Evolutionary conservation across 2,113 vertebrate species (phyloP), one percentile per base, ranked within the genome.

Genomic region (Eidolon helvum): DNA sequence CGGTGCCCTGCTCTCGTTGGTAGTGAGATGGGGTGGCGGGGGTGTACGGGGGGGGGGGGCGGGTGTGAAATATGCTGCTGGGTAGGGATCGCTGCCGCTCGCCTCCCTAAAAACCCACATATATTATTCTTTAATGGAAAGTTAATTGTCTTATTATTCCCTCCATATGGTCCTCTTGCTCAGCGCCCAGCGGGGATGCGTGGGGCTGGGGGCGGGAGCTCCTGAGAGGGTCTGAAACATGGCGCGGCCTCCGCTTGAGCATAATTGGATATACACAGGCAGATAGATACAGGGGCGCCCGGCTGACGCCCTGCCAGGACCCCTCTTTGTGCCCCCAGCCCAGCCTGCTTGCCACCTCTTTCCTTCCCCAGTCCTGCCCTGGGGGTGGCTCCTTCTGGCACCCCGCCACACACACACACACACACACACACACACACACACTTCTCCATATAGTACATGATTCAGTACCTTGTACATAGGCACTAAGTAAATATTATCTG

Each of bases 71-170:
- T 97, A 96, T 97, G 96, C 98, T 92, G 65, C 98, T 97, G 98
- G 97, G 96, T 97, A 85, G 93, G 98, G 95, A 98, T 98, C 93
- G 97, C 98, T 98, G 98, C 98, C 95, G 78, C 96, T 98, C 84
- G 94, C 96, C 95, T 98, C 96, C 96, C 98, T 98, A 98, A 98
- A 98, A 99, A 98, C 98, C 98, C 97, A 98, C 97, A 98, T 98
- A 98, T 98, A 98, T 99, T 98, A 98, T 98, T 98, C 97, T 98
- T 98, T 99, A 99, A 99, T 98, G 98, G 97, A 98, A 98, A 98
- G 98, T 98, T 99, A 98, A 99, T 98, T 98, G 98, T 97, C 98
- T 98, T 99, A 97, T 98, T 99, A 98, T 98, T 98, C 98, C 98
- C 95, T 98, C 98, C 98, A 98, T 98, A 98, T 99, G 98, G 97